Conservation (phyloP, 2,888 invertebrate genomes). For the Gisinianus flammeolus region DNA sequence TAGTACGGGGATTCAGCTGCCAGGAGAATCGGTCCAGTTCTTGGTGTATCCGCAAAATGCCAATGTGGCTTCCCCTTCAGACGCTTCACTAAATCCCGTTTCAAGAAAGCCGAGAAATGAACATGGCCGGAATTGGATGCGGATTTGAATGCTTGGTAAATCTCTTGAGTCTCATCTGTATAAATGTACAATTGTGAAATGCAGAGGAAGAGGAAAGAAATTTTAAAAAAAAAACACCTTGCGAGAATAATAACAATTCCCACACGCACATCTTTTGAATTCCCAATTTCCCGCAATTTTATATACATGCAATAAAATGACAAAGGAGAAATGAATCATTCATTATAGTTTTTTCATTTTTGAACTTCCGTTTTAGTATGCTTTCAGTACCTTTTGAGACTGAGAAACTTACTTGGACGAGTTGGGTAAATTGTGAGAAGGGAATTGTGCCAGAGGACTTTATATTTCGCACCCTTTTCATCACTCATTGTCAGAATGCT, state of each 20-base stretch:
- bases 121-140: not conserved
- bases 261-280: too few species aligned
- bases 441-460: constrained; percentile 67
- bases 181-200: too few species aligned
- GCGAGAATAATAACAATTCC: too few species aligned
- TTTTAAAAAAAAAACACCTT: too few species aligned
- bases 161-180: constrained; percentile 17
- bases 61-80: constrained; percentile 63
- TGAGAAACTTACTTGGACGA: too few species aligned
- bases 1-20: constrained; percentile 70
- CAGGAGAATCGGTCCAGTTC: constrained; percentile 70
- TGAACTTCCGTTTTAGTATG: too few species aligned
- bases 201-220: too few species aligned
- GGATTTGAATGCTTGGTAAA: constrained; percentile 19
- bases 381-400: too few species aligned
- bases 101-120: constrained; percentile 61
- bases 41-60: constrained; percentile 69
- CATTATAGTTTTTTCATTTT: too few species aligned
- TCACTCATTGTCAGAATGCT: constrained; percentile 33
- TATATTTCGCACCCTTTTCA: constrained; percentile 61
- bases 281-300: too few species aligned
- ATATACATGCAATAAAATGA: too few species aligned
- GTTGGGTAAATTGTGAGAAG: constrained; percentile 69
- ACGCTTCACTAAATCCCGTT: constrained; percentile 66
- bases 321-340: too few species aligned